Evolutionary conservation across 2,797 vertebrate genomes (phyloP).

Genomic region (Anguilla obscura): DNA sequence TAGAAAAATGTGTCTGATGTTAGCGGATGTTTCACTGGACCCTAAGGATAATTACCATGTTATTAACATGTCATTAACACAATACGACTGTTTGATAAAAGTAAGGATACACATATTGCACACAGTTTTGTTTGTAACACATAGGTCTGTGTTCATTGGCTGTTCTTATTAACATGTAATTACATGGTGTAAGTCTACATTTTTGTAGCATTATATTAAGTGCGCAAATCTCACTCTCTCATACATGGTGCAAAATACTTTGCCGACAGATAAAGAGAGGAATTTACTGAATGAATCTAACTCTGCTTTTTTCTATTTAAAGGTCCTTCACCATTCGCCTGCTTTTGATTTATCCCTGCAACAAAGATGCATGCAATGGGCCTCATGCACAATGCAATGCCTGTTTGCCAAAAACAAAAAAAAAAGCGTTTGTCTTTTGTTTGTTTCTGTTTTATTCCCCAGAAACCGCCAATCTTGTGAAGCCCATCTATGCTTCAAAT

Average conservation of each 20-base stretch:
- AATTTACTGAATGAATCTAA: not conserved
- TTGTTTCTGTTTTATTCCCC: constrained; percentile 14
- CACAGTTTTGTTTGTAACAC: not conserved
- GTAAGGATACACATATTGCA: not conserved
- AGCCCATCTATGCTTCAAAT: constrained; percentile 21
- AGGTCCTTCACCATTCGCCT: constrained; percentile 13
- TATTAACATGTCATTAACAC: not conserved
- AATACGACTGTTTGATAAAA: not conserved
- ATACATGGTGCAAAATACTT: not conserved
- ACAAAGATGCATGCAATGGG: not conserved
- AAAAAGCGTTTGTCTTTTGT: constrained; percentile 14
- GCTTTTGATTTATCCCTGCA: constrained; percentile 17
- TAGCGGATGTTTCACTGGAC: not conserved
- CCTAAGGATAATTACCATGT: not conserved
- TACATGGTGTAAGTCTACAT: too few relatives aligned
- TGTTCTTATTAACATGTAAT: not conserved
- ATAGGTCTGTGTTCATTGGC: not conserved
- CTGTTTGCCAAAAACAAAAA: constrained; percentile 22
- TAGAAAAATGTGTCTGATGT: not conserved
- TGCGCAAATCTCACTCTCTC: too few relatives aligned
- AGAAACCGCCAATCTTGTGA: constrained; percentile 23
- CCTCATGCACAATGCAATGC: not conserved
- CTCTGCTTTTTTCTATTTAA: not conserved
- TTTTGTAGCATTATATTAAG: too few relatives aligned
- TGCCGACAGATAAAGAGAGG: not conserved